Evolutionary conservation across 2,113 vertebrate species (phyloP).

Genomic region (Oncorhynchus mykiss): DNA sequence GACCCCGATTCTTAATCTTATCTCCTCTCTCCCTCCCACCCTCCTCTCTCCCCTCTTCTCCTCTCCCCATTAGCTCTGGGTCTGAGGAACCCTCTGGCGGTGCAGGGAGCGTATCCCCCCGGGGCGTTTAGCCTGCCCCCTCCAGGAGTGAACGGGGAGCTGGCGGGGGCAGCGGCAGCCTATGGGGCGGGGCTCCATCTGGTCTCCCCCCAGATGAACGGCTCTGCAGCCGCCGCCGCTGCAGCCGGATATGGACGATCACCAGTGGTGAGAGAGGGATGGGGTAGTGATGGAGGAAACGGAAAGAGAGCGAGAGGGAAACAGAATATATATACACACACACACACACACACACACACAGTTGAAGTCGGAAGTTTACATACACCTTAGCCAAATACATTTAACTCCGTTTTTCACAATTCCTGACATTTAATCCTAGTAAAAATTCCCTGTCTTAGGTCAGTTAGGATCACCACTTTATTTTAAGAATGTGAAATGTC

Average conservation of each 20-base stretch:
- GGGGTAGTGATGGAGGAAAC: no score
- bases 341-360: no score
- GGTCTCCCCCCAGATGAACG: conserved; percentile 84
- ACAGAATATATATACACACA: no score
- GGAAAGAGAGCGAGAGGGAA: neutral
- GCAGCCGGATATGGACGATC: conserved; percentile 80
- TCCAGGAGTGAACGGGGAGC: conserved; percentile 82
- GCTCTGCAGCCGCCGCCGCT: conserved; percentile 63
- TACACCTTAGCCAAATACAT: no score
- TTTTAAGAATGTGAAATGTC: no score
- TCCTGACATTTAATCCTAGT: no score
- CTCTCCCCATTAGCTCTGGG: conserved; percentile 74
- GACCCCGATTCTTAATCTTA: neutral
- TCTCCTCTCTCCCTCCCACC: neutral
- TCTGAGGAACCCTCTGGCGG: conserved; percentile 81
- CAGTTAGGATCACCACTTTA: no score
- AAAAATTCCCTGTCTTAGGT: no score
- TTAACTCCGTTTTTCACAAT: no score
- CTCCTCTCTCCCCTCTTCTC: neutral
- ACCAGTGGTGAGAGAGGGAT: conserved; percentile 68
- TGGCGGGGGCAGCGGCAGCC: conserved; percentile 69
- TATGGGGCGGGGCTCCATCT: conserved; percentile 82
- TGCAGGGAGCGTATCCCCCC: conserved; percentile 82
- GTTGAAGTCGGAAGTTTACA: no score
- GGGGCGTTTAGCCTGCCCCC: conserved; percentile 84